A percentile compares a stretch with the other conserved stretches of the same genome.
Evolutionary conservation across 2,797 vertebrate genomes (phyloP).

Genomic region (Tamandua tetradactyla): DNA sequence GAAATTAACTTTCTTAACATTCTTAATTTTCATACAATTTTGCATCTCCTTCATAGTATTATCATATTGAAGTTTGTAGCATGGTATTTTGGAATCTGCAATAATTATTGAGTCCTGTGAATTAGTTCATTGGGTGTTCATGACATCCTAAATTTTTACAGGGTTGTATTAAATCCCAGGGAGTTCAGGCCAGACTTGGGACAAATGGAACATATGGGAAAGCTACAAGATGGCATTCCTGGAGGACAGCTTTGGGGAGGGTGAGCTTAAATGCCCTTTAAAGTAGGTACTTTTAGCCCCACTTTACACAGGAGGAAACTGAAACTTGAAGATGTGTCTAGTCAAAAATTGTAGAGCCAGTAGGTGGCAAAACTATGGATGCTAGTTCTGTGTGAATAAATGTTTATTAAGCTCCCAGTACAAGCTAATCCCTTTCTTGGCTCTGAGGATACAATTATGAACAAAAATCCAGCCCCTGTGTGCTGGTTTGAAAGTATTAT

Average conservation of each 20-base stretch:
- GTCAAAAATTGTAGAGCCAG: background rate
- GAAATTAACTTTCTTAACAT: constrained; percentile 36
- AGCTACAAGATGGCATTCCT: background rate
- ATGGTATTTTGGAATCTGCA: background rate
- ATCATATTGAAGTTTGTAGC: background rate
- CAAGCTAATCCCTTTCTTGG: background rate
- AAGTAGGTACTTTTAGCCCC: background rate
- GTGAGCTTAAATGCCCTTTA: background rate
- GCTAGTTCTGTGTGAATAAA: background rate
- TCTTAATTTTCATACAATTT: constrained; percentile 11
- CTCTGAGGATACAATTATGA: background rate
- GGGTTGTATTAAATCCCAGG: background rate
- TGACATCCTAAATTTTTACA: background rate
- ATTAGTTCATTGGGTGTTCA: background rate
- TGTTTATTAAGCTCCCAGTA: background rate
- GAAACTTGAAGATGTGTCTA: background rate
- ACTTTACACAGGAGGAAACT: background rate
- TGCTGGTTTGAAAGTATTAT: no score
- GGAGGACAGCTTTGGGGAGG: background rate
- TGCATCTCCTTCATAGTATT: background rate
- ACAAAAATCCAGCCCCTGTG: background rate
- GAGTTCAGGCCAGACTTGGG: background rate
- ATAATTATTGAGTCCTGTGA: constrained; percentile 1
- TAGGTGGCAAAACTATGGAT: constrained; percentile 34
- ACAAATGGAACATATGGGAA: background rate